phyloP scores from a whole-genome alignment of 2,113 vertebrate species.

The Dendrocopos noguchii region DNA sequence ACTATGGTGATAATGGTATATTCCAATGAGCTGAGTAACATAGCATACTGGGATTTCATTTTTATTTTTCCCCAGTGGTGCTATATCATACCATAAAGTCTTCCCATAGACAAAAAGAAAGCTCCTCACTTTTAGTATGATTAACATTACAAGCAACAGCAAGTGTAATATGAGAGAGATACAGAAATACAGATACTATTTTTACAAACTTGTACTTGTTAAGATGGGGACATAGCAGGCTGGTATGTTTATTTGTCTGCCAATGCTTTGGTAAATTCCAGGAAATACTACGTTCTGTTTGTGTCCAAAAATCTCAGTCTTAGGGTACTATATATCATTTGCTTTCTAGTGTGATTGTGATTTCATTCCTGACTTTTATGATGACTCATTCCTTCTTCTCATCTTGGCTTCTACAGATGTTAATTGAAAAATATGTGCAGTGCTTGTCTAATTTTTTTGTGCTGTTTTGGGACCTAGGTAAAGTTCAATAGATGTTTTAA shows the following conservation, averaged over 20 bases:
- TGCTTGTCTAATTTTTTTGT: neutral
- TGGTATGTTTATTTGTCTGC: neutral
- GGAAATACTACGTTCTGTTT: neutral
- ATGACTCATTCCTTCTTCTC: neutral
- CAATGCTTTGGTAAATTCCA: neutral
- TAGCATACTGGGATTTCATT: neutral
- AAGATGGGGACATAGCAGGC: neutral
- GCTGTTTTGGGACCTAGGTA: neutral
- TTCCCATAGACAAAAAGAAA: neutral
- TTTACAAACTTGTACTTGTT: neutral
- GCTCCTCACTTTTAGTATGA: neutral
- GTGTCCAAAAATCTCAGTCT: neutral
- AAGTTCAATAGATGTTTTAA: neutral
- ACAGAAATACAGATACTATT: neutral
- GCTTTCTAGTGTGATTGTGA: neutral
- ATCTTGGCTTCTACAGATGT: neutral
- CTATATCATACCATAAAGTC: neutral
- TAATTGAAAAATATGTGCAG: neutral
- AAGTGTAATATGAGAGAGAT: neutral
- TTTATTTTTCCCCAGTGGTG: neutral
- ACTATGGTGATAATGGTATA: neutral
- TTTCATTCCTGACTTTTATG: slow-evolving; percentile 4
- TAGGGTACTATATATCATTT: neutral
- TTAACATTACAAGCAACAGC: neutral
- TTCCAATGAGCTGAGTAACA: neutral